Evolutionary conservation across 2,113 vertebrate species (phyloP), one percentile per base, ranked within the genome.

Genomic region (Sander lucioperca): DNA sequence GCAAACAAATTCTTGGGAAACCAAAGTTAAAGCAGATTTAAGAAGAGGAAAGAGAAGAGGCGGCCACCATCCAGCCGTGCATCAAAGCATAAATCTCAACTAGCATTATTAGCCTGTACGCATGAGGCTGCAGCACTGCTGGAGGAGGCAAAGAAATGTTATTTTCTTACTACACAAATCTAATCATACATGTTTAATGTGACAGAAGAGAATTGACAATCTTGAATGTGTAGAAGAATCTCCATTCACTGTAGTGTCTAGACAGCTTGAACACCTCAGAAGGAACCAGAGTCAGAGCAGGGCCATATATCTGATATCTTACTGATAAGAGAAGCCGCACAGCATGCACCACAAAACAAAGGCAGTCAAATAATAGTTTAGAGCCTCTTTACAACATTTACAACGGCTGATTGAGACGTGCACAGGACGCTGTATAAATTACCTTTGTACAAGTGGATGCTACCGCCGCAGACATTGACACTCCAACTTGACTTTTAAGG

Each of bases 281-380:
- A 92, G 67, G 84, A 83, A 81, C 79, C 79, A 59, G 84, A n/a
- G 19, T 73, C 76, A 53, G 67, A 50, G 70, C 54, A 62, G 77
- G 85, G 88, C 87, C 81, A 76, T 93, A 94, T 91, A 93, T 89
- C 80, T 89, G 88, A 76, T 61, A 84, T 51, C 50, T 68, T 12
- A 58, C 89, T 93, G 94, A 95, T 95, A 95, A 94, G 93, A 85
- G 25, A 12, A 76, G 78, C 87, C 66, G 76, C 70, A 45, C 66
- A 58, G 58, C 91, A 79, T 80, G 80, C 73, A 61, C 69, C 74
- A 85, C 79, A 83, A 79, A 88, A 79, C 66, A 86, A 92, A 86
- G 82, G 74, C 71, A 80, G 77, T 48, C 81, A 77, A 85, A 72
- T 82, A 58, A 77, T 80, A 47, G 74, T 92, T 88, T 88, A 92